phyloP scores from a whole-genome alignment of 2,888 invertebrate species.

The Ophion slaviceki region DNA sequence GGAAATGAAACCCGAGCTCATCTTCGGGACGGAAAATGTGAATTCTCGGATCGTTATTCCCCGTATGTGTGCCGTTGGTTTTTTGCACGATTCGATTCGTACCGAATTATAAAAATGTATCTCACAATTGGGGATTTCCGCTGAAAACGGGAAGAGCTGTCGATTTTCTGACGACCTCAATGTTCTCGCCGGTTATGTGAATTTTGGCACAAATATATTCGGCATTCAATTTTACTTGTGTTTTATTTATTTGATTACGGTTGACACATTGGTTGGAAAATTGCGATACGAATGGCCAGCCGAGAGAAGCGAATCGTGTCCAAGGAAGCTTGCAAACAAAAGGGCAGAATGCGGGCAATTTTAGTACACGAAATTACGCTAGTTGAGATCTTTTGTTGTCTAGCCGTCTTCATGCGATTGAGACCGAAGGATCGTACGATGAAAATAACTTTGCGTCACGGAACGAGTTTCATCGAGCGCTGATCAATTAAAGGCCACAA shows the following conservation, averaged over 20 bases:
- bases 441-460: neutral
- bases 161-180: neutral
- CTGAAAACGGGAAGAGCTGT: neutral
- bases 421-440: neutral
- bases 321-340: neutral
- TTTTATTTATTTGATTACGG: slow-evolving; percentile 55
- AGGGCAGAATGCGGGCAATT: neutral
- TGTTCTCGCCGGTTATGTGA: neutral
- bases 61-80: neutral
- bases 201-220: neutral
- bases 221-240: slow-evolving; percentile 44
- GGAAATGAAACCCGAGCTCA: slow-evolving; percentile 97
- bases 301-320: neutral
- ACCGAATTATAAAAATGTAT: neutral
- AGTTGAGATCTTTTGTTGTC: neutral
- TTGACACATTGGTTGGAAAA: slow-evolving; percentile 54
- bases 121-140: too few relatives aligned
- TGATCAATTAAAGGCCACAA: neutral
- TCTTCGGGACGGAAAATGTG: slow-evolving; percentile 79
- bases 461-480: neutral
- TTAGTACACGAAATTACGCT: neutral
- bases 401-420: neutral
- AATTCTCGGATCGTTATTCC: slow-evolving; percentile 1
- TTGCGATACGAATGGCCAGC: neutral
- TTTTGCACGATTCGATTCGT: neutral